A percentile compares a stretch with the other conserved stretches of the same genome.
These are phyloP conservation scores for Tachysurus vachellii DNA, from an alignment of 2,113 vertebrate species.

Conservation along the genomic window DNA sequence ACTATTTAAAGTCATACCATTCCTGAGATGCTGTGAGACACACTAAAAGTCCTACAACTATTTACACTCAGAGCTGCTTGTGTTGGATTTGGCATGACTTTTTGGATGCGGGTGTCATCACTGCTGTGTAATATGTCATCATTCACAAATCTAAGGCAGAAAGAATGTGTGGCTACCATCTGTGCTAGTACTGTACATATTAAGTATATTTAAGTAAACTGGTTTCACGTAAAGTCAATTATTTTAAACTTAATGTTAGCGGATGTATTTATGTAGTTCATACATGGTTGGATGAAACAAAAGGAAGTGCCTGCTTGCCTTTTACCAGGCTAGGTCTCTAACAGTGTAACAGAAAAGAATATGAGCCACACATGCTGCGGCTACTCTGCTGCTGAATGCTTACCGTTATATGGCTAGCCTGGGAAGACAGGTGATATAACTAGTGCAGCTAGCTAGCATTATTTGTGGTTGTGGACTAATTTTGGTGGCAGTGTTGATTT, in stretches of 20 bases:
- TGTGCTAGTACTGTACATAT: background rate
- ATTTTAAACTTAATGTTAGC: background rate
- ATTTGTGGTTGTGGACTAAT: background rate
- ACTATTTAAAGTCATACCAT: background rate
- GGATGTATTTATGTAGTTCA: background rate
- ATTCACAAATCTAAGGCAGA: background rate
- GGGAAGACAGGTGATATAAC: background rate
- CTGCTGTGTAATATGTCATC: background rate
- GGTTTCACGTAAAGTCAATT: background rate
- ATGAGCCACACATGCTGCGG: background rate
- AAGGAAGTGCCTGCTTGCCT: background rate
- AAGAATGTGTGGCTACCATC: background rate
- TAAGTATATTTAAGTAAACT: background rate
- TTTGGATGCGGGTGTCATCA: background rate
- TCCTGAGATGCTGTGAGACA: background rate
- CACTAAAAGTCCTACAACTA: background rate
- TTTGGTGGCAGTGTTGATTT: background rate
- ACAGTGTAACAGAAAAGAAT: background rate
- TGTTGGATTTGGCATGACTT: background rate
- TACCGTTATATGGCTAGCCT: background rate
- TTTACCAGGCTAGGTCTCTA: background rate
- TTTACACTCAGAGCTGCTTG: slow-evolving; percentile 8
- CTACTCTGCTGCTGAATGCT: background rate
- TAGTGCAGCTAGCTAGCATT: background rate
- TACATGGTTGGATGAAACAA: background rate